A percentile compares a stretch with the other conserved stretches of the same genome.
phyloP scores from a whole-genome alignment of 2,113 vertebrate species.

The Myiagra hebetior region DNA sequence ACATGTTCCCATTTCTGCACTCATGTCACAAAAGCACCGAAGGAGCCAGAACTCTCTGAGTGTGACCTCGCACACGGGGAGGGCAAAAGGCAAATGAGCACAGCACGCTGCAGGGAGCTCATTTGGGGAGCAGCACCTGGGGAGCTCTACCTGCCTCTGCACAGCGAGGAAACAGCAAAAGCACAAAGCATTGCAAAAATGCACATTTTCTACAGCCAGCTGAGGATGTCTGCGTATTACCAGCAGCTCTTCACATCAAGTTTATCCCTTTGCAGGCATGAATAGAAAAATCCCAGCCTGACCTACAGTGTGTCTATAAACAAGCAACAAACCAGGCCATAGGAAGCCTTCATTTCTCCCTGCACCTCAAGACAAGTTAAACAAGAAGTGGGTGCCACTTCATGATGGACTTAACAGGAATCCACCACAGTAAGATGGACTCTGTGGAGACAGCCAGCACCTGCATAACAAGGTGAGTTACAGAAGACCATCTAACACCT shows the following conservation, averaged over 20 bases:
- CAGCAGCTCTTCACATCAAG: neutral
- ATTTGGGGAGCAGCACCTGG: neutral
- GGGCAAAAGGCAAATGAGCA: neutral
- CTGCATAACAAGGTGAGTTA: neutral
- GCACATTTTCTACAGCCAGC: neutral
- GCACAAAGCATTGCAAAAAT: neutral
- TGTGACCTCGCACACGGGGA: neutral
- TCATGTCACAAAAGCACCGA: accelerated
- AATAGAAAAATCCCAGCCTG: neutral
- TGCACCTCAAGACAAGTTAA: neutral
- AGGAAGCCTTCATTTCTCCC: neutral
- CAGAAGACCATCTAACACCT: neutral
- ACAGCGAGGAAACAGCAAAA: neutral
- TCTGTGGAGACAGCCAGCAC: neutral
- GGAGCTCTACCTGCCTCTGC: neutral
- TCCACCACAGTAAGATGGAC: neutral
- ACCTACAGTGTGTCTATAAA: neutral
- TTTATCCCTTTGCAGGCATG: neutral
- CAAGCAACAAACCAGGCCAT: neutral
- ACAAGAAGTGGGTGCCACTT: neutral
- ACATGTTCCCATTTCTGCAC: neutral
- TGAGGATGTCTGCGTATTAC: neutral
- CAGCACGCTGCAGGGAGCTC: accelerated
- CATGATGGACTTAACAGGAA: neutral
- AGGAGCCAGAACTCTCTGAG: neutral